Base-by-base conservation (phyloP, 2,797 vertebrate species). In the Smutsia gigantea region DNA sequence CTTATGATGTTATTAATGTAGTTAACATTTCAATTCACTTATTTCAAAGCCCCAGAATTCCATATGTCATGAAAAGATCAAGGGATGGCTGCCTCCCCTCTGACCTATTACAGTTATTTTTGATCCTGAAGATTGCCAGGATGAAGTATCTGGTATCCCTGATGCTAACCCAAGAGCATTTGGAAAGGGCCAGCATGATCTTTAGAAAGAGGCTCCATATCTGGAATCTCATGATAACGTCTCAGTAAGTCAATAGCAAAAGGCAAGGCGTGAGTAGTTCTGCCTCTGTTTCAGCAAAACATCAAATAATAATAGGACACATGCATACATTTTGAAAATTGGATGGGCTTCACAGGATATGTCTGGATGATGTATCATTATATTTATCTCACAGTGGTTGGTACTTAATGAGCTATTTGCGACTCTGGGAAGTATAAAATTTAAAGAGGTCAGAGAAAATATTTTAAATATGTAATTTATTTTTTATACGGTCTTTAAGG, bases 51-150 rank as follows among this genome's bases (percentile, higher is more conserved):
- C 21, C 37, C 11, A n/a, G 37, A 42, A 77, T 84, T 25, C 23
- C 64, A 93, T 74, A 37, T 78, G 74, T 93, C 64, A 74, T 79
- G 53, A 64, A 90, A 95, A 59, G 71, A 83, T 87, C 37, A 79
- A 69, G 46, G 37, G 29, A 6, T 61, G 19, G 7, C 49, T 86
- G 15, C 29, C 74, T 93, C 23, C 87, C 7, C 4, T 96, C 63
- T 95, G 68, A 92, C 71, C 95, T 87, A 87, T 17, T 89, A 37
- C n/a, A 94, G n/a, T 78, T 92, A 93, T 92, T 97, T 88, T 96
- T 87, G 29, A 91, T 90, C 23, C 37, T 51, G 90, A 85, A 93
- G 59, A 78, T 64, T 53, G 10, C 95, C 74, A 46, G 82, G 87
- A 51, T 63, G 87, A 93, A 69, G 27, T 15, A 37, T 71, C 59